A percentile compares a stretch with the other conserved stretches of the same genome.
Evolutionary conservation across 2,797 vertebrate genomes (phyloP).

Genomic region (Intellagama lesueurii): DNA sequence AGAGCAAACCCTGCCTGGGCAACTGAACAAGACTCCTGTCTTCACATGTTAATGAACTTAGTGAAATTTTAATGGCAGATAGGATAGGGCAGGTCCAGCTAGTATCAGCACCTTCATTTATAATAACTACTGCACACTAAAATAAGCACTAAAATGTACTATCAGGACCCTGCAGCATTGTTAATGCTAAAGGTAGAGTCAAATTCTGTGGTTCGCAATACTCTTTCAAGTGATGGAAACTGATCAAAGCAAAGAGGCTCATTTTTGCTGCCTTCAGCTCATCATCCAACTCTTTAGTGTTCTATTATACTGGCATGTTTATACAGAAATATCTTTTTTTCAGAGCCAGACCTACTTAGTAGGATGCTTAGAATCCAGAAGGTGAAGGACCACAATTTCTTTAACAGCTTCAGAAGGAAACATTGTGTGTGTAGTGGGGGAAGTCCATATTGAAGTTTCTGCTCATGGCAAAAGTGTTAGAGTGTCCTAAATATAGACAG

Average conservation of each 20-base stretch:
- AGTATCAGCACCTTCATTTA: slow-evolving; percentile 7
- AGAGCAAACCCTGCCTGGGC: neutral
- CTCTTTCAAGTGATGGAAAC: neutral
- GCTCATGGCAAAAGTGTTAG: neutral
- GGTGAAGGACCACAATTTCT: neutral
- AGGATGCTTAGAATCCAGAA: neutral
- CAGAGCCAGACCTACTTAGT: neutral
- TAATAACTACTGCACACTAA: neutral
- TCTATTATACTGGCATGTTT: neutral
- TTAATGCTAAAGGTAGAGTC: neutral
- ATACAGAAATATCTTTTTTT: too few species aligned
- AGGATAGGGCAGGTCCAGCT: neutral
- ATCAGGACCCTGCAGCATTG: neutral
- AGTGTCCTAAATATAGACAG: too few species aligned
- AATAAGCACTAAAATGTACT: neutral
- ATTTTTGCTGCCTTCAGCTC: neutral
- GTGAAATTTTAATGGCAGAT: neutral
- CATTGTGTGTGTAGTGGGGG: neutral
- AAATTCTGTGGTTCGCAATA: neutral
- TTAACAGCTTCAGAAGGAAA: neutral
- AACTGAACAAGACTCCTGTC: neutral
- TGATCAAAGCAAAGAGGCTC: neutral
- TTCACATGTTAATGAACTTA: neutral
- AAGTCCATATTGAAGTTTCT: neutral
- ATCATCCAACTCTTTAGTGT: neutral